Evolutionary conservation across 2,797 vertebrate species (phyloP).

Genomic region (Myoxocephalus aenaeus): DNA sequence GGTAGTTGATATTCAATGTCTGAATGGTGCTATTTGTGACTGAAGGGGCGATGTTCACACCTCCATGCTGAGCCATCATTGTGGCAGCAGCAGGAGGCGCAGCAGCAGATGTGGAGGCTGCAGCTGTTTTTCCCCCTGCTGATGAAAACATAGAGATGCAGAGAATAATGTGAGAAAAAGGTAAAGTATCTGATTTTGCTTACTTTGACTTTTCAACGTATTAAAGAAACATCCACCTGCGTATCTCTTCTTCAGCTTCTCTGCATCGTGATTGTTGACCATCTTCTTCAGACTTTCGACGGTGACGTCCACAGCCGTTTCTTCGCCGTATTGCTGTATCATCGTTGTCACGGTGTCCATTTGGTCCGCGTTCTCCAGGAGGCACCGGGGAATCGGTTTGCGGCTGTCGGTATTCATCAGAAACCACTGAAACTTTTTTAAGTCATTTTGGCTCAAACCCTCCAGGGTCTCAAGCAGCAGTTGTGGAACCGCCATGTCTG

Average conservation of each 20-base stretch:
- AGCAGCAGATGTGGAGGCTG: neutral
- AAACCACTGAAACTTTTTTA: conserved; percentile 31
- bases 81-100: neutral
- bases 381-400: neutral
- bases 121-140: neutral
- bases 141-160: conserved; percentile 8
- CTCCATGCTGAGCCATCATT: conserved; percentile 1
- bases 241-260: neutral
- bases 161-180: neutral
- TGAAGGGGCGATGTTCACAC: neutral
- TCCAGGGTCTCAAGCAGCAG: conserved; percentile 34
- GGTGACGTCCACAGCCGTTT: neutral
- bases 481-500: conserved; percentile 12
- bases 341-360: neutral
- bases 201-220: neutral
- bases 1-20: conserved; percentile 13
- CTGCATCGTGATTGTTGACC: rapidly evolving
- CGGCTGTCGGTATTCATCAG: no score
- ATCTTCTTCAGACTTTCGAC: conserved; percentile 37
- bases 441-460: rapidly evolving
- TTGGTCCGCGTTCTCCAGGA: rapidly evolving
- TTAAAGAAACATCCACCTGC: conserved; percentile 13
- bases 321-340: neutral
- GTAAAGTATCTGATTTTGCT: neutral
- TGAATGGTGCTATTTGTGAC: rapidly evolving